Conservation (phyloP, 1,140 invertebrate genomes). For the Conus ventricosus region DNA sequence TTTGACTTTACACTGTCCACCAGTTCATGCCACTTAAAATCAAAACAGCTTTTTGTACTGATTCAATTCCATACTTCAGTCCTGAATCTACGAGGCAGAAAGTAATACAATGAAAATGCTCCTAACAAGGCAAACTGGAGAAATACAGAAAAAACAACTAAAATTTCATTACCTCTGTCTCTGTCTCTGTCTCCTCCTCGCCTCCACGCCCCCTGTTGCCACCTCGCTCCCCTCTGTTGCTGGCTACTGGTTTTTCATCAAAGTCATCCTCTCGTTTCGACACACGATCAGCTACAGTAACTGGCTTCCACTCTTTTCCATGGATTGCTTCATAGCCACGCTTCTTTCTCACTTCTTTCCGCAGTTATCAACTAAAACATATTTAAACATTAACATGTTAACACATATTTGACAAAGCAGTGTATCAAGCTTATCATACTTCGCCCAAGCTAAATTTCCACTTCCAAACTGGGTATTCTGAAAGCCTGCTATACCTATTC, state of each 20-base stretch:
- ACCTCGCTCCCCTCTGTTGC: neutral
- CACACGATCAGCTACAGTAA: neutral
- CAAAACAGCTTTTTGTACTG: too few relatives aligned
- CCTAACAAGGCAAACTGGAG: too few relatives aligned
- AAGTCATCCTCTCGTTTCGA: neutral
- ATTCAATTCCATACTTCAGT: too few relatives aligned
- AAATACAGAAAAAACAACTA: neutral
- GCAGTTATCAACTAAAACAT: constrained; percentile 1
- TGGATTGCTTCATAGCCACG: constrained; percentile 12
- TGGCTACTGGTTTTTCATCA: neutral
- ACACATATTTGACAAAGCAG: too few relatives aligned
- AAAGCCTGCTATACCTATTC: too few relatives aligned
- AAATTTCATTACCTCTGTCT: neutral
- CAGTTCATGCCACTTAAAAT: too few relatives aligned
- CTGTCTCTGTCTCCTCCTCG: neutral
- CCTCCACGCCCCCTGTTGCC: neutral
- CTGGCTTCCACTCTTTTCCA: constrained; percentile 18
- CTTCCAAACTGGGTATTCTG: too few relatives aligned
- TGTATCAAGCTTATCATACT: too few relatives aligned
- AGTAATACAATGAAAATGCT: too few relatives aligned
- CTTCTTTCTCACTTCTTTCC: constrained; percentile 26
- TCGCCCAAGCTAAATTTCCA: too few relatives aligned
- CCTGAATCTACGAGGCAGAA: too few relatives aligned
- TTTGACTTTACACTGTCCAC: too few relatives aligned
- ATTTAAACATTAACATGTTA: neutral